These are phyloP conservation scores for Latrodectus hesperus DNA, from an alignment of 2,888 invertebrate genomes.

Conservation along the genomic window DNA sequence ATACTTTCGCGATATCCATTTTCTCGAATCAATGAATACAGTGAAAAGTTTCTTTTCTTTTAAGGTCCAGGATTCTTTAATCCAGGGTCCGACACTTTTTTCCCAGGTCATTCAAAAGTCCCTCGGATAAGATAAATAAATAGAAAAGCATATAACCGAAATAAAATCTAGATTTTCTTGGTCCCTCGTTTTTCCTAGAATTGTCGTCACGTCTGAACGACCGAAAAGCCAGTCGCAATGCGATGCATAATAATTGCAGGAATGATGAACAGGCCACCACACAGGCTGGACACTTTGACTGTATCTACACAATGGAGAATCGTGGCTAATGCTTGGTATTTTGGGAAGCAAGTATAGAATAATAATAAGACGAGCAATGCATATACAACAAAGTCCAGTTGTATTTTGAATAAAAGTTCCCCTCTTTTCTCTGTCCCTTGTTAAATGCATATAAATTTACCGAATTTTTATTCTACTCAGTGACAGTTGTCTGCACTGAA, in stretches of 20 bases:
- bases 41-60: background rate
- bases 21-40: background rate
- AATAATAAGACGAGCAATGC: background rate
- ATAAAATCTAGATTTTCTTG: conserved; percentile 38
- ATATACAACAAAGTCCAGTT: conserved; percentile 6
- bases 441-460: conserved; percentile 7
- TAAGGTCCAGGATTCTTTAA: background rate
- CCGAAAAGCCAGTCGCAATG: conserved; percentile 20
- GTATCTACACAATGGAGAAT: conserved; percentile 25
- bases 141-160: conserved; percentile 13
- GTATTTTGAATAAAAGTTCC: conserved; percentile 21
- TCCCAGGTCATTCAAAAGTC: conserved; percentile 8
- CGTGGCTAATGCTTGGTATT: conserved; percentile 36
- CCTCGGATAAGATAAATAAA: conserved; percentile 27
- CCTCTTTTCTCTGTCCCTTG: background rate
- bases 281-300: conserved; percentile 27
- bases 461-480: conserved; percentile 29
- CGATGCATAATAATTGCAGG: conserved; percentile 40
- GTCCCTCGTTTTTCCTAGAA: conserved; percentile 12
- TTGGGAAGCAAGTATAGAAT: conserved; percentile 9
- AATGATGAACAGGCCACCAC: conserved; percentile 33
- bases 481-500: conserved; percentile 7
- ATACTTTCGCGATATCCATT: background rate
- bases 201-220: conserved; percentile 23
- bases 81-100: background rate